Percentiles rank a stretch among this genome's conserved stretches.
Evolutionary conservation across 1,140 invertebrate genomes (phyloP).

Genomic region (Lutraria rhynchaena): DNA sequence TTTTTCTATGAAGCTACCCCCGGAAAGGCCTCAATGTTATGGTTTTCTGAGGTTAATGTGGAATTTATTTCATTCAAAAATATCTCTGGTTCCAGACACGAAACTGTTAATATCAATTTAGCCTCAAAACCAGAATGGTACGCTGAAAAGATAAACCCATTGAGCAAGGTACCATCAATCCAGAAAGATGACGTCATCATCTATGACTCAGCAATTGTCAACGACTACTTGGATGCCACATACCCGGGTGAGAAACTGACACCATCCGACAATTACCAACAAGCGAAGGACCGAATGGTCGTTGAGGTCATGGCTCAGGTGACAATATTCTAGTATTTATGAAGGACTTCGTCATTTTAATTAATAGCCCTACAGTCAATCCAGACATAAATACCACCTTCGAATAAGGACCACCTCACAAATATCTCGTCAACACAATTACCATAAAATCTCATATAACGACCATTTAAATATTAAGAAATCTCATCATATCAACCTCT

Average conservation of each 20-base stretch:
- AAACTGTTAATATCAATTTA: slow-evolving; percentile 86
- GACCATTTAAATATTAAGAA: no score
- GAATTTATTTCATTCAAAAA: no score
- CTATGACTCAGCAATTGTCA: slow-evolving; percentile 91
- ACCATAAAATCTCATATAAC: no score
- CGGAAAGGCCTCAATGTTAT: no score
- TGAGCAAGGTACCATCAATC: slow-evolving; percentile 91
- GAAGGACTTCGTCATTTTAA: no score
- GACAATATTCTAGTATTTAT: neutral
- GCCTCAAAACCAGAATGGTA: slow-evolving; percentile 93
- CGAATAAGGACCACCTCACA: neutral
- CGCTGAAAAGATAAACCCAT: slow-evolving; percentile 86
- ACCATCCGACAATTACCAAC: slow-evolving; percentile 88
- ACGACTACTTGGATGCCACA: slow-evolving; percentile 92
- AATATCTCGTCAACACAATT: neutral
- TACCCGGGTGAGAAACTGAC: slow-evolving; percentile 87
- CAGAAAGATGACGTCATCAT: slow-evolving; percentile 87
- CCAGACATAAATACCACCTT: neutral
- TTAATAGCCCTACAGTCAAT: neutral
- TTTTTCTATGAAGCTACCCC: no score
- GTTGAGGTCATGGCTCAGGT: slow-evolving; percentile 84
- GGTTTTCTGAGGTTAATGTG: no score
- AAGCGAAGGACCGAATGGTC: slow-evolving; percentile 90
- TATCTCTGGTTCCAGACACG: slow-evolving; percentile 70
- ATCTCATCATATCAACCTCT: no score